Percentiles rank a stretch among this genome's conserved stretches.
Evolutionary conservation across 1,140 invertebrate species (phyloP).

Genomic region (Macrocentrus cingulum): DNA sequence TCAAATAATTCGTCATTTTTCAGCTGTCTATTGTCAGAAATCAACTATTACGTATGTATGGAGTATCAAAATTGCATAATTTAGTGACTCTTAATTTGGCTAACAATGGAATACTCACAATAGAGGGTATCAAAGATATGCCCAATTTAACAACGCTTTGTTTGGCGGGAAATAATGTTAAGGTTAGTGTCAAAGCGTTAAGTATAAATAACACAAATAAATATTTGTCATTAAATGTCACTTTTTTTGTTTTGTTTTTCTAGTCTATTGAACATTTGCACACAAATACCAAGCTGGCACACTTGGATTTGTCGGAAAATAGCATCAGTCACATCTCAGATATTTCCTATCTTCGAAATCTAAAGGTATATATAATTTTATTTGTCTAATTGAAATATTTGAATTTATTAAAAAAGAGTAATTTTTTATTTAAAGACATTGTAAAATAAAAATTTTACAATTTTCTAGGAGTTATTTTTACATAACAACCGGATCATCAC

Average conservation of each 20-base stretch:
- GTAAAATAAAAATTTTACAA: constrained; percentile 17
- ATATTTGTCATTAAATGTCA: too few species aligned
- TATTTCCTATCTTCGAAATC: constrained; percentile 75
- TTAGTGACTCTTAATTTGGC: constrained; percentile 80
- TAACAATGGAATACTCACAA: constrained; percentile 83
- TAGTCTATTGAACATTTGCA: constrained; percentile 85
- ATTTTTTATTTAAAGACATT: too few species aligned
- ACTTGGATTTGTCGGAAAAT: constrained; percentile 87
- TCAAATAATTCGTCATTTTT: too few species aligned
- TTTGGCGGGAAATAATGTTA: constrained; percentile 73
- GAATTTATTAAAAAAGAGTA: too few species aligned
- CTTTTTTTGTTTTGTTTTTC: too few species aligned
- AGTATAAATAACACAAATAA: too few species aligned
- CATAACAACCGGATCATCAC: constrained; percentile 85
- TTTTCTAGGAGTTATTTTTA: constrained; percentile 78
- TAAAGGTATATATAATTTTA: constrained; percentile 66
- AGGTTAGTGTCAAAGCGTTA: too few species aligned
- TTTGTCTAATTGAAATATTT: too few species aligned
- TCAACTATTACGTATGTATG: constrained; percentile 83
- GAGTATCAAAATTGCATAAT: constrained; percentile 76
- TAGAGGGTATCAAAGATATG: constrained; percentile 86
- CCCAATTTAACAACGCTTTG: constrained; percentile 76
- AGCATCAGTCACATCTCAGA: constrained; percentile 81
- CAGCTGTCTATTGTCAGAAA: constrained; percentile 84
- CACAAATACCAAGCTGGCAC: constrained; percentile 76